phyloP scores from a whole-genome alignment of 2,113 vertebrate genomes.

The Reinhardtius hippoglossoides region DNA sequence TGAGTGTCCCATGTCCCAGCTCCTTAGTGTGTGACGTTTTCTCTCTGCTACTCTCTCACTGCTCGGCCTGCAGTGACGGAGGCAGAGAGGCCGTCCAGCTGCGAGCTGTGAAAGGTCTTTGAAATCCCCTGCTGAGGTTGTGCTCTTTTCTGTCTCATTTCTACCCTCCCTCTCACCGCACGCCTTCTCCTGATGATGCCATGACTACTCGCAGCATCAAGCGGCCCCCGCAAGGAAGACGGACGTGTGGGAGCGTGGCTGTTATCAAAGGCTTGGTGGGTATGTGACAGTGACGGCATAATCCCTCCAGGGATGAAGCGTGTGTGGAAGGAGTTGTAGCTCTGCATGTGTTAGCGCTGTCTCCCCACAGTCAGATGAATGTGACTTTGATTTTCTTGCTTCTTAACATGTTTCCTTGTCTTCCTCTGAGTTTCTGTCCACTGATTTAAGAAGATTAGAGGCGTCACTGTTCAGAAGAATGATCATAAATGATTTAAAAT shows the following conservation, averaged over 20 bases:
- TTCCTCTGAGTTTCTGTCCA: neutral
- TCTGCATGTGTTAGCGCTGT: neutral
- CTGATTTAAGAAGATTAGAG: neutral
- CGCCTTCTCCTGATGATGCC: slow-evolving; percentile 27
- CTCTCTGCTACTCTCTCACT: neutral
- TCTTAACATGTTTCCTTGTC: neutral
- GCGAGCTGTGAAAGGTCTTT: slow-evolving; percentile 49
- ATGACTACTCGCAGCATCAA: slow-evolving; percentile 54
- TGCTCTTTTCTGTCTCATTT: slow-evolving; percentile 54
- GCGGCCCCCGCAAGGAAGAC: slow-evolving; percentile 29
- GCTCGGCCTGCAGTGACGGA: neutral
- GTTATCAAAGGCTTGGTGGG: slow-evolving; percentile 41
- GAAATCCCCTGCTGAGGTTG: slow-evolving; percentile 50
- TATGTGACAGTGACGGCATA: slow-evolving; percentile 27
- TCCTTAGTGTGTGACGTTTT: neutral
- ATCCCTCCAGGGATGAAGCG: slow-evolving; percentile 8
- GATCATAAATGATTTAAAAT: neutral
- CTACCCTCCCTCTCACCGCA: slow-evolving; percentile 31
- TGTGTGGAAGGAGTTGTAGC: slow-evolving; percentile 9
- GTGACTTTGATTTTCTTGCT: neutral
- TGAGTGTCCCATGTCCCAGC: neutral
- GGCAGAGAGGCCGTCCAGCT: slow-evolving; percentile 35
- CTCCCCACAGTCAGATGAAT: neutral
- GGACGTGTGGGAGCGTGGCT: slow-evolving; percentile 29
- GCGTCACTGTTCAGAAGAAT: neutral